A percentile compares a stretch with the other conserved stretches of the same genome.
phyloP scores from a whole-genome alignment of 2,797 vertebrate species.

The Eulemur coronatus region DNA sequence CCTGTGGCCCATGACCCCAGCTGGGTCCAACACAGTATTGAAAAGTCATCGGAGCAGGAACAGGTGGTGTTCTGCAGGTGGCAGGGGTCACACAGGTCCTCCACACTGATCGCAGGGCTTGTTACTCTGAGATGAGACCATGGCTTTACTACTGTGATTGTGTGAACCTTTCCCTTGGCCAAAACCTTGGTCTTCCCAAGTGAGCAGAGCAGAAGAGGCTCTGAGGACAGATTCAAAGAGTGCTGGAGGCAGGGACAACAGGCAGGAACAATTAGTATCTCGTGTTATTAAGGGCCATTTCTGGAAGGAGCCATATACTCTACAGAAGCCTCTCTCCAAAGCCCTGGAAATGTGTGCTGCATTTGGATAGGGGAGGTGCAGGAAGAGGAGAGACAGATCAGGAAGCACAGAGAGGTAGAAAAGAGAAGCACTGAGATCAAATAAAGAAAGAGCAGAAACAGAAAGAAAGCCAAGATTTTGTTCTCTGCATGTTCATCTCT shows the following conservation, averaged over 20 bases:
- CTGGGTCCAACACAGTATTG: not conserved
- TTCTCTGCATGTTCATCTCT: not conserved
- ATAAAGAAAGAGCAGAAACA: not conserved
- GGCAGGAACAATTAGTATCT: not conserved
- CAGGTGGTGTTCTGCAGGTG: conserved; percentile 69
- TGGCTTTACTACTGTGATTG: not conserved
- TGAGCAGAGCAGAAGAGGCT: not conserved
- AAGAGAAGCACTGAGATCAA: not conserved
- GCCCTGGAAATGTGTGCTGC: not conserved
- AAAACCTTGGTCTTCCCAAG: not conserved
- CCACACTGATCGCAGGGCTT: not conserved
- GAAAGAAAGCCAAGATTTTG: not conserved
- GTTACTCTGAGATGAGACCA: not conserved
- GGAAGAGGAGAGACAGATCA: not conserved
- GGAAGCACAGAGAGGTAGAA: not conserved
- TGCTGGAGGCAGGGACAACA: not conserved
- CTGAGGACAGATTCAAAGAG: not conserved
- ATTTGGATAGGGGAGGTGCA: not conserved
- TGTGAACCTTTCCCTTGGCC: not conserved
- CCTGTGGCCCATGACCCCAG: conserved; percentile 64
- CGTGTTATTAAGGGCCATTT: not conserved
- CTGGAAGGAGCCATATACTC: not conserved
- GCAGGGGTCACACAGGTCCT: not conserved
- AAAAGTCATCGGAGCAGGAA: not conserved
- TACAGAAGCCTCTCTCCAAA: too few relatives aligned